phyloP scores from a whole-genome alignment of 2,797 vertebrate genomes.

The Propithecus deckenii region DNA sequence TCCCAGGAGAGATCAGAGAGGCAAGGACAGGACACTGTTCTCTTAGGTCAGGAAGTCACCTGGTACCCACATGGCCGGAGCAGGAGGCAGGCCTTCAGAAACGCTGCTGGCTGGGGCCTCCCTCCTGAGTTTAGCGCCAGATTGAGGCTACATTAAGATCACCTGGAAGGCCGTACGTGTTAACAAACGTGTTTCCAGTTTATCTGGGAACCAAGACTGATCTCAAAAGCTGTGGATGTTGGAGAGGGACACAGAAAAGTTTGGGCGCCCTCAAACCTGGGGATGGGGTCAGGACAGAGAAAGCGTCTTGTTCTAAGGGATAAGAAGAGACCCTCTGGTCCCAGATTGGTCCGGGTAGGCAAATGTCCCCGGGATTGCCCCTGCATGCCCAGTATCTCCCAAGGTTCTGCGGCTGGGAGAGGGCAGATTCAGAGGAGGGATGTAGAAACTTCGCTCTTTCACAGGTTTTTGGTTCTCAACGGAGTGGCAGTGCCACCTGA shows the following conservation, averaged over 20 bases:
- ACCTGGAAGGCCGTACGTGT: not conserved
- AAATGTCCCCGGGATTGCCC: not conserved
- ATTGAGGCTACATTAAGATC: not conserved
- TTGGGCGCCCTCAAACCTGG: not conserved
- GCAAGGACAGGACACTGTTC: not conserved
- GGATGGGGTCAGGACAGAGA: not conserved
- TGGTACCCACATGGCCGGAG: not conserved
- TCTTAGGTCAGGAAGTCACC: not conserved
- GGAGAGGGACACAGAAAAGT: not conserved
- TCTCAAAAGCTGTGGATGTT: not conserved
- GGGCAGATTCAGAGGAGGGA: not conserved
- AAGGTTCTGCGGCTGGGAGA: not conserved
- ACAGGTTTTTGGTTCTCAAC: not conserved
- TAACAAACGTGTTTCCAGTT: constrained; percentile 4
- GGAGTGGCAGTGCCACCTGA: not conserved
- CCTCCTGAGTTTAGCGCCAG: not conserved
- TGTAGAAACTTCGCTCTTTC: constrained; percentile 46
- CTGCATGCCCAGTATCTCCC: not conserved
- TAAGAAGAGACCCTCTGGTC: not conserved
- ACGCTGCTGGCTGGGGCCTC: not conserved
- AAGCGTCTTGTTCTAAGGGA: not conserved
- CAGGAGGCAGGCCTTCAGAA: not conserved
- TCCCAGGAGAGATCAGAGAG: not conserved
- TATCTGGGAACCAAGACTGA: not conserved
- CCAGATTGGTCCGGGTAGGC: not conserved